These are phyloP conservation scores for Didymodactylos carnosus DNA, from an alignment of 2,888 invertebrate genomes.

Conservation along the genomic window DNA sequence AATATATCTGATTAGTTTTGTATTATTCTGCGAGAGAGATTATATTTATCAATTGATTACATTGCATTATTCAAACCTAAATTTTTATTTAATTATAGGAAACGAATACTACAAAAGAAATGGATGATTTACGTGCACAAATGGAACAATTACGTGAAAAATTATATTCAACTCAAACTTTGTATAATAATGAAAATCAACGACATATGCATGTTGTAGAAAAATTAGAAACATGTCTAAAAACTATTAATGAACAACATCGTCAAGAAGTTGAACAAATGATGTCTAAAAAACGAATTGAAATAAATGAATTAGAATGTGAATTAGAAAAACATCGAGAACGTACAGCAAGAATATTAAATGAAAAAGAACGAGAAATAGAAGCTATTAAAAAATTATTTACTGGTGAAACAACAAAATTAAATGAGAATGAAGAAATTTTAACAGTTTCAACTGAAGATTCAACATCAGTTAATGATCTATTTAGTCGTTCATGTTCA, in stretches of 20 bases:
- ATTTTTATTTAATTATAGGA: background rate
- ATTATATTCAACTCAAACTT: background rate
- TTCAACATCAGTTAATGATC: background rate
- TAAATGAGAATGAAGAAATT: background rate
- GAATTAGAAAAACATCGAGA: constrained; percentile 7
- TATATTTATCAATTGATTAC: too few species aligned
- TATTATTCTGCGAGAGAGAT: too few species aligned
- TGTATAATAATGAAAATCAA: background rate
- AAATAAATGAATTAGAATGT: constrained; percentile 3
- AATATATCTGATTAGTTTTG: too few species aligned
- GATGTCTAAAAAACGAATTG: background rate
- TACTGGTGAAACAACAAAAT: background rate
- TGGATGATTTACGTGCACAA: background rate
- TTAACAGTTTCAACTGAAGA: background rate
- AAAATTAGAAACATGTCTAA: background rate
- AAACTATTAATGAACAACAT: background rate
- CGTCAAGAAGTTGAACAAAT: background rate
- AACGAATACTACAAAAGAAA: background rate
- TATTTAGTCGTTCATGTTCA: too few species aligned
- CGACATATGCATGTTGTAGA: background rate
- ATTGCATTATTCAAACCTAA: too few species aligned
- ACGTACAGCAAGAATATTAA: background rate
- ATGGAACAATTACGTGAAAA: background rate
- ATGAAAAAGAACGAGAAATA: constrained; percentile 7
- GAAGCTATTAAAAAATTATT: background rate